Evolutionary conservation across 2,113 vertebrate species (phyloP), one percentile per base, ranked within the genome.

Genomic region (Aspidoscelis tigris): DNA sequence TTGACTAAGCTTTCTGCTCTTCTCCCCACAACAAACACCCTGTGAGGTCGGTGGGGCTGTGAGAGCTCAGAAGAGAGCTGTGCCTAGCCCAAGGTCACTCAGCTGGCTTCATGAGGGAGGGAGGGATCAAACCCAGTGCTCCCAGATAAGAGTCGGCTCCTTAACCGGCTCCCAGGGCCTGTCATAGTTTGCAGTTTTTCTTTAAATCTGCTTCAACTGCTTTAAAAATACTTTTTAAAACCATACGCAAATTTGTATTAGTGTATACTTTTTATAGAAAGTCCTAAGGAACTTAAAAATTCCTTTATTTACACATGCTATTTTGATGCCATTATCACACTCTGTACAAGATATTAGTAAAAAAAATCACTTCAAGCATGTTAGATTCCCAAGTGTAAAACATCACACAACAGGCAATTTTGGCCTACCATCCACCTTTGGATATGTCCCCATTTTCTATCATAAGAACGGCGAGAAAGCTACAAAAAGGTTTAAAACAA

Each of bases 391-490:
- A 39, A 90, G 75, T 69, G 43, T 81, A 91, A 41, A 93, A 93
- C 89, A 84, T 44, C 95, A 94, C 95, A 95, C 61, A 90, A 90
- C 78, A 88, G 83, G 82, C 86, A 92, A 83, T 93, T 89, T 92
- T 87, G 72, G 92, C 97, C 96, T 99, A 99, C 99, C 99, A 99
- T 98, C 98, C 99, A 99, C 92, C 98, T 98, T 85, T 99, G 98
- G 93, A 99, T 99, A 95, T 98, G 97, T 95, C 98, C 97, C 98
- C 97, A 99, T 95, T 99, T 99, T 95, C 93, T 97, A 95, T 96
- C 96, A 91, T 96, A 97, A 50, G 96, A 96, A 92, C 93, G 97
- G 90, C 96, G 97, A 95, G 95, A 96, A 90, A 96, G 95, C 99
- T 99, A 95, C 68, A 95, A 89, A 91, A 80, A 95, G 21, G 65